Conservation (phyloP, 2,113 vertebrate species). For the Marcusenius ussheri region DNA sequence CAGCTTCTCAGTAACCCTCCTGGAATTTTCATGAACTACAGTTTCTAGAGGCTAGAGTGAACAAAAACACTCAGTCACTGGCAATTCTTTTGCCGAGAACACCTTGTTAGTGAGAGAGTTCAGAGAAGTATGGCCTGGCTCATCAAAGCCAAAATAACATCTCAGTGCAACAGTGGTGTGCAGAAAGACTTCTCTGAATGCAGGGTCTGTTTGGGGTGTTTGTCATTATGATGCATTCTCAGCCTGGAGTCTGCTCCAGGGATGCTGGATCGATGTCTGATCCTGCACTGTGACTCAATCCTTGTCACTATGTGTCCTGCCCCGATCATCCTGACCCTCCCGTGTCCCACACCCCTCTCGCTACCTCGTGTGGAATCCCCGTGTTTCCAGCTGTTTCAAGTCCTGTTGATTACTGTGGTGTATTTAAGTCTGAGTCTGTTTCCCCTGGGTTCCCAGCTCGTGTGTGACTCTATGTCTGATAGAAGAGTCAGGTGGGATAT, state of each 20-base stretch:
- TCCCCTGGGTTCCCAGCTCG: no score
- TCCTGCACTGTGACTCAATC: neutral
- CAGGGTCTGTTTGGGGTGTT: neutral
- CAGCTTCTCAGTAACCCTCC: neutral
- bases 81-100: neutral
- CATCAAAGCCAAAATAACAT: neutral
- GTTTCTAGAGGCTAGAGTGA: neutral
- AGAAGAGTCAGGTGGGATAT: neutral
- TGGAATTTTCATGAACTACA: neutral
- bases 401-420: no score
- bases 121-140: neutral
- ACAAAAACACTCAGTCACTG: neutral
- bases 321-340: no score
- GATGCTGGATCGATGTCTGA: neutral
- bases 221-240: neutral
- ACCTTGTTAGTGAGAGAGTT: neutral
- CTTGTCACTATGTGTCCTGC: no score
- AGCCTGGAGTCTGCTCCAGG: neutral
- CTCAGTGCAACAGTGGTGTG: neutral
- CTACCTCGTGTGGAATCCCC: no score
- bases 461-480: neutral
- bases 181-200: neutral
- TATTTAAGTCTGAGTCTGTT: no score
- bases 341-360: no score
- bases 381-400: no score